phyloP scores from a whole-genome alignment of 1,140 invertebrate species.

The Anastrepha obliqua region DNA sequence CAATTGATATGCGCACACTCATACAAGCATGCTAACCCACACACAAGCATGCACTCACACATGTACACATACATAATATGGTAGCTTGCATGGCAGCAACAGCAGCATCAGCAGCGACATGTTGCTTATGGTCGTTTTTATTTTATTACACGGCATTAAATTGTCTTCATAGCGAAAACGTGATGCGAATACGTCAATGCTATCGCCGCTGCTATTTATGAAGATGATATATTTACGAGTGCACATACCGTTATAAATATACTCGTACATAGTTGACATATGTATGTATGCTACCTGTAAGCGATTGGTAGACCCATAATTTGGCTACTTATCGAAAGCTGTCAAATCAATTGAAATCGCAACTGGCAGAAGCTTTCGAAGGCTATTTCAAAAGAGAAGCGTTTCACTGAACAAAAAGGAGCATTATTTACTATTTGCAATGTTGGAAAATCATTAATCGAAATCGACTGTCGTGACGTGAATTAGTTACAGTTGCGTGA shows the following conservation, averaged over 20 bases:
- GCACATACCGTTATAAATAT: neutral
- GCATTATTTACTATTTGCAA: neutral
- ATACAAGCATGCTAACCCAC: neutral
- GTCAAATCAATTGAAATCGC: constrained; percentile 44
- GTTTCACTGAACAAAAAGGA: too few species aligned
- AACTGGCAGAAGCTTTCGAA: neutral
- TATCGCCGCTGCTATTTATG: neutral
- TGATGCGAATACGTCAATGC: constrained; percentile 44
- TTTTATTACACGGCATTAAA: constrained; percentile 51
- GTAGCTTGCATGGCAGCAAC: too few species aligned
- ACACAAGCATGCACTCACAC: too few species aligned
- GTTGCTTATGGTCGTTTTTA: constrained; percentile 32
- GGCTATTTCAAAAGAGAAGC: neutral
- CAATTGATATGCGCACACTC: constrained; percentile 18
- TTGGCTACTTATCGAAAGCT: constrained; percentile 34
- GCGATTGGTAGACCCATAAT: neutral
- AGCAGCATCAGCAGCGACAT: neutral
- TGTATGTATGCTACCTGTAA: neutral
- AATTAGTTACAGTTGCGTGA: constrained; percentile 30
- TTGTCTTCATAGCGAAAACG: constrained; percentile 52
- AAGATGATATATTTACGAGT: constrained; percentile 16
- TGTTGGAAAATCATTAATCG: constrained; percentile 42
- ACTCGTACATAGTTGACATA: neutral
- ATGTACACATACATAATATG: too few species aligned
- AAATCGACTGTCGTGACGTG: constrained; percentile 40